phyloP scores from a whole-genome alignment of 1,140 invertebrate genomes.

The Anoplolepis gracilipes region DNA sequence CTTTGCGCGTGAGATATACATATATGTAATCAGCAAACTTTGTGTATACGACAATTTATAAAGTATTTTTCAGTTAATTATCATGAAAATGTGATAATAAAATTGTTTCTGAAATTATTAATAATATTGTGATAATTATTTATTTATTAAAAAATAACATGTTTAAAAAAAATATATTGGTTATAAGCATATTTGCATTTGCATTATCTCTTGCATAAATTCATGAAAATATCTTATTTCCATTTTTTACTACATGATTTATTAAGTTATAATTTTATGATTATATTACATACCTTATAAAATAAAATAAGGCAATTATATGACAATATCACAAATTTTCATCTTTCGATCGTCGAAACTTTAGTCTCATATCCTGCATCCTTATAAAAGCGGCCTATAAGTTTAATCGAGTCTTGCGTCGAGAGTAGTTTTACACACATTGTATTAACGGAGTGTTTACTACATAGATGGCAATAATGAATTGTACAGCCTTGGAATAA shows the following conservation, averaged over 20 bases:
- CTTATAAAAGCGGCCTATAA: not conserved
- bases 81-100: no score
- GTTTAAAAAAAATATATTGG: not conserved
- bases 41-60: conserved; percentile 1
- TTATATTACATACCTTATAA: not conserved
- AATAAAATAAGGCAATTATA: not conserved
- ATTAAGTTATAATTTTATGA: no score
- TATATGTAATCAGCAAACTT: not conserved
- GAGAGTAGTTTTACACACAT: conserved; percentile 33
- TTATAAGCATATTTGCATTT: not conserved
- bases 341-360: not conserved
- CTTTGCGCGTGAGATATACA: not conserved
- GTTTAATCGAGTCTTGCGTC: not conserved
- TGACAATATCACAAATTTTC: not conserved
- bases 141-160: not conserved
- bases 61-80: not conserved
- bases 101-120: no score
- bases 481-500: conserved; percentile 56
- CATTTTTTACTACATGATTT: not conserved
- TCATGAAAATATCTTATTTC: not conserved
- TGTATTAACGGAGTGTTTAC: conserved; percentile 41
- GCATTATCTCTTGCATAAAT: not conserved
- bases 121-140: not conserved
- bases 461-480: conserved; percentile 45
- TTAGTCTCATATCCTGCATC: no score